Percentiles rank a stretch among this genome's conserved stretches.
These are phyloP conservation scores for Orthosia incerta DNA, from an alignment of 2,888 invertebrate genomes.

Conservation along the genomic window DNA sequence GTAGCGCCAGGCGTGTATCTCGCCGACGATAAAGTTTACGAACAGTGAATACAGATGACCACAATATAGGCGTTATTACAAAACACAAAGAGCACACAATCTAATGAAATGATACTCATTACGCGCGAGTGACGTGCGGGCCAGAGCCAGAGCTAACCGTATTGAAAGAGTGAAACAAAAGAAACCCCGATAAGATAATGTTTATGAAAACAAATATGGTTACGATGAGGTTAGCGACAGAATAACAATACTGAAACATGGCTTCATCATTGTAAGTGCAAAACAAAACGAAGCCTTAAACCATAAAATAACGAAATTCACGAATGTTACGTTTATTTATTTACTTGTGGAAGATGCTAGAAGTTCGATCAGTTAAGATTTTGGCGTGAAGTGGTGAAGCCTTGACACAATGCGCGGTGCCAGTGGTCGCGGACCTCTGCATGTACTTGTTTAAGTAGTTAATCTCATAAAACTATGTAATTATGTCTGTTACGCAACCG, in stretches of 20 bases:
- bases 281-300: constrained; percentile 30
- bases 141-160: constrained; percentile 61
- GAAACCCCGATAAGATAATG: constrained; percentile 74
- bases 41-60: constrained; percentile 33
- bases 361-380: constrained; percentile 31
- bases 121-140: constrained; percentile 59
- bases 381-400: constrained; percentile 44
- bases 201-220: constrained; percentile 72
- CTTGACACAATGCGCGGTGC: constrained; percentile 56
- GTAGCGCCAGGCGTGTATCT: constrained; percentile 44
- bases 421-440: constrained; percentile 43
- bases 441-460: constrained; percentile 62
- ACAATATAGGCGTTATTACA: constrained; percentile 62
- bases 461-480: constrained; percentile 73
- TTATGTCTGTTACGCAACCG: constrained; percentile 71
- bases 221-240: constrained; percentile 56
- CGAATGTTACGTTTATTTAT: constrained; percentile 35
- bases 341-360: constrained; percentile 44
- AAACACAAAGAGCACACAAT: constrained; percentile 60
- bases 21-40: constrained; percentile 43
- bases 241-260: constrained; percentile 50
- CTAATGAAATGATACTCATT: constrained; percentile 54
- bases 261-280: constrained; percentile 43
- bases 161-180: constrained; percentile 73
- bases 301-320: constrained; percentile 11